Evolutionary conservation across 1,140 invertebrate species (phyloP).

Genomic region (Drosophila littoralis): DNA sequence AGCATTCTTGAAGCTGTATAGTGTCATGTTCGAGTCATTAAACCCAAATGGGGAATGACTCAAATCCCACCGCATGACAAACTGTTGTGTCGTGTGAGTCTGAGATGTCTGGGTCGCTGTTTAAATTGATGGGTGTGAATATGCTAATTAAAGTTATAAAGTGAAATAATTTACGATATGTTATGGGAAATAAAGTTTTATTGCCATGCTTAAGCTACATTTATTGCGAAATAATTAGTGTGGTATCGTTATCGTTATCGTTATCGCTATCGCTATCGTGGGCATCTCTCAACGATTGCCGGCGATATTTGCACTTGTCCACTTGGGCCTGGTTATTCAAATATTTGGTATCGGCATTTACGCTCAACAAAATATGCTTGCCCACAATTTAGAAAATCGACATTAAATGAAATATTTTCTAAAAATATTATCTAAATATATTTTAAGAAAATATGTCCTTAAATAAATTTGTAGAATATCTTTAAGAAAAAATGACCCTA

Average conservation of each 20-base stretch:
- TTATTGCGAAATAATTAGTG: constrained; percentile 84
- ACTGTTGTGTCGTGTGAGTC: constrained; percentile 42
- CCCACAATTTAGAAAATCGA: no score
- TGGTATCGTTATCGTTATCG: constrained; percentile 60
- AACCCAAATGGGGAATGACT: constrained; percentile 58
- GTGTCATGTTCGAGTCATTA: constrained; percentile 67
- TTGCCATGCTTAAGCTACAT: constrained; percentile 81
- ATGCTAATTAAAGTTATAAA: constrained; percentile 83
- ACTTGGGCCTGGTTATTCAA: constrained; percentile 47
- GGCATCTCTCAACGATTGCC: constrained; percentile 36
- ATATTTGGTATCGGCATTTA: constrained; percentile 58
- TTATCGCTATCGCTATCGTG: constrained; percentile 53
- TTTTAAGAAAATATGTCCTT: no score
- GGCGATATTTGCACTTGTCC: constrained; percentile 69
- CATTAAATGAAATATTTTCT: no score
- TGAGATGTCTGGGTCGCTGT: constrained; percentile 8
- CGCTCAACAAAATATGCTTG: no score
- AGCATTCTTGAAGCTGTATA: constrained; percentile 11
- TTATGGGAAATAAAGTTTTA: constrained; percentile 77
- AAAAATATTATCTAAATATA: no score
- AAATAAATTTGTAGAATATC: no score
- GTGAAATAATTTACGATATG: constrained; percentile 80
- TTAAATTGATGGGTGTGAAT: constrained; percentile 63
- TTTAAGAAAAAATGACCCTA: no score
- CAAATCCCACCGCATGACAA: constrained; percentile 54